Conservation (phyloP, 2,113 vertebrate genomes). For the Callionymus lyra region DNA sequence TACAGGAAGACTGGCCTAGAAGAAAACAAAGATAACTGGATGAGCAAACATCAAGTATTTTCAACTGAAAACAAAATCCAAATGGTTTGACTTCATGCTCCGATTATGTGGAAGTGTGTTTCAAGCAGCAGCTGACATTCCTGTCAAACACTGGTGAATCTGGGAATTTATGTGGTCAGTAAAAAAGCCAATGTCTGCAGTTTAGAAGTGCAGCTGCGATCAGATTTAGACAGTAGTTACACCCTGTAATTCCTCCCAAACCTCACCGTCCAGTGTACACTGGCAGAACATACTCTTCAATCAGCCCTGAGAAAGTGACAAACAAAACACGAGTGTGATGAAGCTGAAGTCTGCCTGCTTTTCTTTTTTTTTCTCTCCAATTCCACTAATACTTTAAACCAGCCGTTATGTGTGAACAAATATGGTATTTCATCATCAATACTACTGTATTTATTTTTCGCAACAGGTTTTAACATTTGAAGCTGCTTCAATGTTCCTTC, state of each 20-base stretch:
- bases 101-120: constrained; percentile 19
- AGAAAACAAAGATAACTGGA: neutral
- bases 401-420: neutral
- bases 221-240: constrained; percentile 45
- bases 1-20: neutral
- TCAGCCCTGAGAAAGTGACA: neutral
- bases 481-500: constrained; percentile 30
- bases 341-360: neutral
- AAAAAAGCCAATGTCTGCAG: constrained; percentile 38
- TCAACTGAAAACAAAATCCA: constrained; percentile 5
- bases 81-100: constrained; percentile 3
- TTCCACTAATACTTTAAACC: constrained; percentile 4
- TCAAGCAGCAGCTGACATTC: constrained; percentile 20
- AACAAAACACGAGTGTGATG: neutral
- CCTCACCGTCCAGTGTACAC: constrained; percentile 27
- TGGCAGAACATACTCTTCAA: neutral
- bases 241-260: constrained; percentile 54
- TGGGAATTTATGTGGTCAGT: constrained; percentile 26
- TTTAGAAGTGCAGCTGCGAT: constrained; percentile 38
- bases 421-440: constrained; percentile 3
- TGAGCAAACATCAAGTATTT: neutral
- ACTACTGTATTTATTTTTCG: constrained; percentile 10
- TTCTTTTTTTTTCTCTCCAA: neutral
- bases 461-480: constrained; percentile 32
- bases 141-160: constrained; percentile 25